phyloP scores from a whole-genome alignment of 2,113 vertebrate species.

The Damaliscus lunatus region DNA sequence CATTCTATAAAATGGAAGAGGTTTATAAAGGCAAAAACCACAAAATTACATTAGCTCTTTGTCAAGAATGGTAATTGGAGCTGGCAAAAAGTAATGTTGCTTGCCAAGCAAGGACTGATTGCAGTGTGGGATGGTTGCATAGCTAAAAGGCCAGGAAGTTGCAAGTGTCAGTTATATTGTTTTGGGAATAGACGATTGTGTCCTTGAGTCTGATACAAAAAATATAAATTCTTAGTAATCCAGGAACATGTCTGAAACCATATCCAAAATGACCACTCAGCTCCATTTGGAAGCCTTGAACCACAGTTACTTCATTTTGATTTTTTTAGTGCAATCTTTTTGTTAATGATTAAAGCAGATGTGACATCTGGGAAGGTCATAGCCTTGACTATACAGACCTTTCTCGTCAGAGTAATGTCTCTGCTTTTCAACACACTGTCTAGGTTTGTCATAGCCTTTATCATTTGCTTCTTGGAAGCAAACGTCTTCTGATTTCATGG shows the following conservation, averaged over 20 bases:
- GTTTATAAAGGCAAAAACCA: neutral
- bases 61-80: neutral
- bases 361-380: neutral
- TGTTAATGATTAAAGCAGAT: neutral
- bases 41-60: neutral
- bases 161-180: neutral
- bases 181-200: neutral
- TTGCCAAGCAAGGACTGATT: neutral
- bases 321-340: neutral
- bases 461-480: neutral
- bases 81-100: too few relatives aligned
- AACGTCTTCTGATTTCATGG: neutral
- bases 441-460: neutral
- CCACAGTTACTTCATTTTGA: neutral
- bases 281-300: neutral
- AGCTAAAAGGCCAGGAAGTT: neutral
- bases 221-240: neutral
- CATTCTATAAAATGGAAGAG: neutral
- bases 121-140: neutral
- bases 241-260: neutral
- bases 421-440: neutral
- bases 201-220: neutral
- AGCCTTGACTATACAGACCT: neutral
- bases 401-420: neutral
- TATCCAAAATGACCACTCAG: neutral